Base-by-base conservation (phyloP, 1,140 invertebrate genomes). In the Cardiocondyla obscurior region DNA sequence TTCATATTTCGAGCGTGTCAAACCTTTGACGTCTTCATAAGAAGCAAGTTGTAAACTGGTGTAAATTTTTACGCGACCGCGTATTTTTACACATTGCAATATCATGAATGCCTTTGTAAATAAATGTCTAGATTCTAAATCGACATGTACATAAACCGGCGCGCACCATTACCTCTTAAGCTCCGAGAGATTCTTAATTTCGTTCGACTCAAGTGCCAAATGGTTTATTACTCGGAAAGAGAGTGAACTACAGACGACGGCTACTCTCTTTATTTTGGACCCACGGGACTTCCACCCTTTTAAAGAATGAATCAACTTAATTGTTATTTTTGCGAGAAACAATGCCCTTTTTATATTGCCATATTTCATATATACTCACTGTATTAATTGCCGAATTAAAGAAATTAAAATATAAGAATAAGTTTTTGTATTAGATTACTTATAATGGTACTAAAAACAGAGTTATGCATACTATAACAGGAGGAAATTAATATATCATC, bases 71-170 rank as follows among this genome's bases (percentile, higher is more conserved):
- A 8, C 46, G 14, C 30, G 53, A 42, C 33, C 25, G 60, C 74
- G 53, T 69, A n/a, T n/a, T n/a, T n/a, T n/a, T n/a, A 53, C 28
- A n/a, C 46, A 49, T n/a, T 2, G 6, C 51, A 14, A 7, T 53
- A 16, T 53, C 44, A 28, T 7, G 14, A 60, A 39, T 25, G 14
- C 49, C 33, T 42, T 77, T 86, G 82, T 88, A 84, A 86, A 84
- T 83, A 89, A 84, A 88, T 77, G 33, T 16, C n/a, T 62, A n/a
- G 14, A 46, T 4, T 22, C 3, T 22, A 7, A n/a, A n/a, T n/a
- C n/a, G n/a, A n/a, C n/a, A 46, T 46, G 16, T 67, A 3, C 30
- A 62, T 33, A 42, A 60, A 60, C n/a, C 3, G 16, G 46, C 14
- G 33, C 28, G 7, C 28, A n/a, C 5, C 19, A 28, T 44, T 64